phyloP scores from a whole-genome alignment of 2,888 invertebrate species.

The Pterobdella sp. region DNA sequence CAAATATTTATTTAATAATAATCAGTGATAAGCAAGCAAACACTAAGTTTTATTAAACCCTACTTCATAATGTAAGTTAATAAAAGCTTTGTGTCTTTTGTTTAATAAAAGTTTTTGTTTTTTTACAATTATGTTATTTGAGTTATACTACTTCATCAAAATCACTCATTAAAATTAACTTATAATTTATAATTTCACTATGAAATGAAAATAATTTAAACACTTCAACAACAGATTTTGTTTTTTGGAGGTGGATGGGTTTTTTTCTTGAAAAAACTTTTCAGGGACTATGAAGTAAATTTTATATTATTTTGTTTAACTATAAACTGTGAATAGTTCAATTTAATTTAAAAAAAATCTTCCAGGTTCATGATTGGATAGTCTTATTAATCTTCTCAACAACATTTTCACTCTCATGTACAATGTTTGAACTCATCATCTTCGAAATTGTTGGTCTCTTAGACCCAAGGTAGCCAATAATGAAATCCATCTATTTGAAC shows the following conservation, averaged over 20 bases:
- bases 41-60: not conserved
- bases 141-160: not conserved
- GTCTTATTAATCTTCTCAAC: constrained; percentile 91
- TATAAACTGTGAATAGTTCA: not conserved
- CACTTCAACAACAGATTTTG: constrained; percentile 70
- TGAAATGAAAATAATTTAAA: constrained; percentile 31
- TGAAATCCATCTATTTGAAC: too few relatives aligned
- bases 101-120: not conserved
- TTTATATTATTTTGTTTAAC: not conserved
- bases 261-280: constrained; percentile 93
- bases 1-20: not conserved
- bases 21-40: not conserved
- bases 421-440: constrained; percentile 97
- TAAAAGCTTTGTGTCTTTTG: not conserved
- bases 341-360: constrained; percentile 5
- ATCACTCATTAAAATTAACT: not conserved
- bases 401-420: constrained; percentile 90
- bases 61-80: constrained; percentile 1
- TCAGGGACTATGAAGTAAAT: constrained; percentile 79
- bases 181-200: constrained; percentile 4
- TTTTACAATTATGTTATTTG: constrained; percentile 9
- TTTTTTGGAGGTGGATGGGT: constrained; percentile 96
- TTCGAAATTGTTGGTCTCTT: constrained; percentile 93
- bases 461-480: constrained; percentile 84
- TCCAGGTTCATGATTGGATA: constrained; percentile 73